Evolutionary conservation across 1,140 invertebrate species (phyloP).

Genomic region (Megathymus violae): DNA sequence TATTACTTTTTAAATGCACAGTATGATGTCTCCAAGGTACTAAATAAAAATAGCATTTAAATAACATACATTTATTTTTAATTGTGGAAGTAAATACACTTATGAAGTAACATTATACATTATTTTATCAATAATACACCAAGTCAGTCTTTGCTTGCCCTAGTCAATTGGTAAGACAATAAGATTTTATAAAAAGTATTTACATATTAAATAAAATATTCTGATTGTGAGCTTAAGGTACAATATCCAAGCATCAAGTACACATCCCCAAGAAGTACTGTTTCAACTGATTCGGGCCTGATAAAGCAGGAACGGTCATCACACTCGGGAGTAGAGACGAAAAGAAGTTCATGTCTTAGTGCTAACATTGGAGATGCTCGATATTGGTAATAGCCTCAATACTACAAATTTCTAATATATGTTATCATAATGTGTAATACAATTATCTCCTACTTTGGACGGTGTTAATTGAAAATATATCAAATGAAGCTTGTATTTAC

Average conservation of each 20-base stretch:
- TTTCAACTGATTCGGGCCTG: background rate
- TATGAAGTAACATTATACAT: slow-evolving; percentile 58
- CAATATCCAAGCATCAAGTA: slow-evolving; percentile 36
- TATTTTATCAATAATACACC: slow-evolving; percentile 69
- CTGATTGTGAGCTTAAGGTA: slow-evolving; percentile 34
- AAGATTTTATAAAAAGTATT: slow-evolving; percentile 49
- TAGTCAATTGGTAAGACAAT: slow-evolving; percentile 73
- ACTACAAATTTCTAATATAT: no score
- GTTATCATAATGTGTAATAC: no score
- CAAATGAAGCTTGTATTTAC: no score
- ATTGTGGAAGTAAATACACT: slow-evolving; percentile 68
- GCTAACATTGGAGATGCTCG: no score
- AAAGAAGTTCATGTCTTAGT: no score
- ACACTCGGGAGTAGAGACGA: no score
- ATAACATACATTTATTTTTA: slow-evolving; percentile 68
- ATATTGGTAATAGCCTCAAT: no score
- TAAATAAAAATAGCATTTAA: slow-evolving; percentile 50
- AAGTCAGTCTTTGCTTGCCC: slow-evolving; percentile 82
- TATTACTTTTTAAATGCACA: no score
- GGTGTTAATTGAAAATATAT: no score
- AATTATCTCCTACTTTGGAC: no score
- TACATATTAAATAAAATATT: slow-evolving; percentile 47
- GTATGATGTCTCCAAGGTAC: no score
- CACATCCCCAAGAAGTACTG: background rate
- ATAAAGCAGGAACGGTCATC: no score